These are phyloP conservation scores for Nerophis ophidion DNA, from an alignment of 2,113 vertebrate genomes.

Conservation along the genomic window DNA sequence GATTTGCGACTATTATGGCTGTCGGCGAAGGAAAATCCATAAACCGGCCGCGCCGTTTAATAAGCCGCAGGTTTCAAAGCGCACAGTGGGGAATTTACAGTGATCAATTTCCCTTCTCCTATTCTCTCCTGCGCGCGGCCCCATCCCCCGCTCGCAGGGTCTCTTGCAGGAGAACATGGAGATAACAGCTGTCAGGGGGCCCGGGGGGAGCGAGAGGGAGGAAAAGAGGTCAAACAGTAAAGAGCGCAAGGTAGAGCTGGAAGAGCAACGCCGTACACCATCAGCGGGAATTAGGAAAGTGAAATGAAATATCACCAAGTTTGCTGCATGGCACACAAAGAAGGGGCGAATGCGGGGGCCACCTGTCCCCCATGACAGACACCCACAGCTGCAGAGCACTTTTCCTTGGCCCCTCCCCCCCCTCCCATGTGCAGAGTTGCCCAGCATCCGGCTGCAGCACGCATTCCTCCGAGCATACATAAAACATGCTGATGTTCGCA, in stretches of 20 bases:
- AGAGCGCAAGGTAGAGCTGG: constrained; percentile 65
- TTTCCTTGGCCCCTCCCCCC: constrained; percentile 29
- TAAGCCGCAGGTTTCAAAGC: no score
- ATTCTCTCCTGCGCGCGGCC: constrained; percentile 16
- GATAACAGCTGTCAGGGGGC: constrained; percentile 74
- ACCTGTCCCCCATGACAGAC: constrained; percentile 58
- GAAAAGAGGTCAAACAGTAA: constrained; percentile 75
- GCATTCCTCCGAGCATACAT: constrained; percentile 56
- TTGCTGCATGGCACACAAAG: constrained; percentile 39
- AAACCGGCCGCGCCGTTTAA: no score
- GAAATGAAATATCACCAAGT: constrained; percentile 27
- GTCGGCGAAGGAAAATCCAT: no score
- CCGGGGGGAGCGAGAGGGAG: constrained; percentile 61
- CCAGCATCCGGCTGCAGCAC: constrained; percentile 17
- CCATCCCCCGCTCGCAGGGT: constrained; percentile 55
- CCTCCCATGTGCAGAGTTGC: constrained; percentile 16
- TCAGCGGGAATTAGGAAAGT: constrained; percentile 12
- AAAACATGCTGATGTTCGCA: constrained; percentile 62
- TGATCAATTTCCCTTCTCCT: constrained; percentile 32
- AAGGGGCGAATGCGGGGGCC: constrained; percentile 55
- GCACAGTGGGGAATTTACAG: no score
- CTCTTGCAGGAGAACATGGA: constrained; percentile 74
- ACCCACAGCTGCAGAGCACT: constrained; percentile 60
- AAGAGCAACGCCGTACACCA: constrained; percentile 30
- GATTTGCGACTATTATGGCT: no score